Conservation (phyloP, 2,888 invertebrate species). For the Deroplatys truncata region DNA sequence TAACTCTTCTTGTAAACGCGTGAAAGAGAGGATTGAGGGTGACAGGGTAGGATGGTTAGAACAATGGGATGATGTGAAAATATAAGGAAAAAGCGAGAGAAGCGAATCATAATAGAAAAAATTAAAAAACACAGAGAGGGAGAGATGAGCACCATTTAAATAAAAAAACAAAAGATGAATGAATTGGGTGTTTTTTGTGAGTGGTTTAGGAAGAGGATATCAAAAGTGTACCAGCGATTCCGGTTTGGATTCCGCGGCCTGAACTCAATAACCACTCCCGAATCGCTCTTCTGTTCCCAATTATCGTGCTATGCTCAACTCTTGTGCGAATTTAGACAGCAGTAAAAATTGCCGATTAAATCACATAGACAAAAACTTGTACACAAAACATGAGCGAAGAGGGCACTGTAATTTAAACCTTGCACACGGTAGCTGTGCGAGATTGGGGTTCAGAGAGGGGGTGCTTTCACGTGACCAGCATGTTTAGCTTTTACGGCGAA, state of each 20-base stretch:
- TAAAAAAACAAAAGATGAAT: constrained; percentile 8
- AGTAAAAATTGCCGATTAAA: neutral
- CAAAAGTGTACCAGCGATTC: neutral
- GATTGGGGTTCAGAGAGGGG: too few relatives aligned
- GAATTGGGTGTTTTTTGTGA: neutral
- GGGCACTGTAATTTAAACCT: neutral
- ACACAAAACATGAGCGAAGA: neutral
- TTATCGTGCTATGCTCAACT: neutral
- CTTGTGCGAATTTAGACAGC: neutral
- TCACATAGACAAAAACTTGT: neutral
- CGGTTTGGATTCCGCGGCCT: neutral
- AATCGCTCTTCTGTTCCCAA: neutral
- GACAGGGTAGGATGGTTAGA: neutral
- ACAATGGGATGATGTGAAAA: constrained; percentile 3
- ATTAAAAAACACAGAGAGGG: neutral
- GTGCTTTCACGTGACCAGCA: neutral
- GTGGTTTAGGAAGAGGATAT: neutral
- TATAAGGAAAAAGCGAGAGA: neutral
- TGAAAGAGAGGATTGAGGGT: neutral
- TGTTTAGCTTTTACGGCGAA: neutral
- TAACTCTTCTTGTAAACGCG: constrained; percentile 10
- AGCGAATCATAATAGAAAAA: constrained; percentile 15
- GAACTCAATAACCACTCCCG: neutral
- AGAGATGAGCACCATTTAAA: constrained; percentile 8
- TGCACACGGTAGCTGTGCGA: neutral